Percentiles rank a stretch among this genome's conserved stretches.
Conservation (phyloP, 2,113 vertebrate genomes). For the Leiothrix lutea region DNA sequence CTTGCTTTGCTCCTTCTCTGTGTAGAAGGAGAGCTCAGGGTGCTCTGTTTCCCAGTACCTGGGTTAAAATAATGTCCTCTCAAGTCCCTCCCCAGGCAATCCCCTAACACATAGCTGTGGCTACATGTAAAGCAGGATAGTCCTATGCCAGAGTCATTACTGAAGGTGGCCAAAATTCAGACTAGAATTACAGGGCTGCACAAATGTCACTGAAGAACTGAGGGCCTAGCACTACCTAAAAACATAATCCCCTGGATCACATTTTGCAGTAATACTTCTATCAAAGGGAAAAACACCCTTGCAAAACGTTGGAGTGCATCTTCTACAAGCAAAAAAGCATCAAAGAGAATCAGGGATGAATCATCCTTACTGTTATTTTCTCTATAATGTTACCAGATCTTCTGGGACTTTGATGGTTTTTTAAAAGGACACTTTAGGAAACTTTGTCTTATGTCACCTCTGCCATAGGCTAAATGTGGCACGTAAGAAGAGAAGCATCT, state of each 20-base stretch:
- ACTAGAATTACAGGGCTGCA: neutral
- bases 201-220: neutral
- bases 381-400: neutral
- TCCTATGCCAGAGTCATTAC: neutral
- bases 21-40: neutral
- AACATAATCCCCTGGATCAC: neutral
- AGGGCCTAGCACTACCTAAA: neutral
- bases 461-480: neutral
- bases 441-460: neutral
- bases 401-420: neutral
- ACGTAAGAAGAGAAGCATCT: neutral
- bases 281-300: neutral
- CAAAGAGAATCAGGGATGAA: neutral
- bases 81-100: neutral
- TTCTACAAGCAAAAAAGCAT: neutral
- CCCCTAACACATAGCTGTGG: neutral
- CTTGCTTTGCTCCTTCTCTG: neutral
- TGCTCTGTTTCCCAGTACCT: rapidly evolving
- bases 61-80: neutral
- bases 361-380: neutral
- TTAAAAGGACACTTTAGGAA: neutral
- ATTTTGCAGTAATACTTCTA: neutral
- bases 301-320: neutral
- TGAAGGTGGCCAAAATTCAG: neutral
- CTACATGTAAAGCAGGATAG: rapidly evolving